A percentile compares a stretch with the other conserved stretches of the same genome.
These are phyloP conservation scores for Channa striata DNA, from an alignment of 2,797 vertebrate species.

Conservation along the genomic window DNA sequence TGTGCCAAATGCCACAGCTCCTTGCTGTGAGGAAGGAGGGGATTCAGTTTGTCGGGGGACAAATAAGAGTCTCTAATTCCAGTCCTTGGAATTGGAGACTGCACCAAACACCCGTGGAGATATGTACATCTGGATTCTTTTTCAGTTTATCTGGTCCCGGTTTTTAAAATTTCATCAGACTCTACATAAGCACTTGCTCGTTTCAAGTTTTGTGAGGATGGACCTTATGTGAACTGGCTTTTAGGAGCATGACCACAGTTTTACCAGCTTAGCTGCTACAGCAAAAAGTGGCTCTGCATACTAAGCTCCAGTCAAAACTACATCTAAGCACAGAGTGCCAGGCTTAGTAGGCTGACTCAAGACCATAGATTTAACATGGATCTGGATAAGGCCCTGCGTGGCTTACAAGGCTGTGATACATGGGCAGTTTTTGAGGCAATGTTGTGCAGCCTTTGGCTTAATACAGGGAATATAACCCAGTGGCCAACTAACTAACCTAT, in stretches of 20 bases:
- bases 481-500: conserved; percentile 28
- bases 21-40: conserved; percentile 11
- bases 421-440: conserved; percentile 71
- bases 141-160: conserved; percentile 26
- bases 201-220: conserved; percentile 44
- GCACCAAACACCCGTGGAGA: conserved; percentile 37
- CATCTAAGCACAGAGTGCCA: conserved; percentile 47
- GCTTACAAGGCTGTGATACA: conserved; percentile 57
- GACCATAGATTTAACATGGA: conserved; percentile 31
- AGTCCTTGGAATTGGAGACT: no score
- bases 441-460: conserved; percentile 63
- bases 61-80: conserved; percentile 27
- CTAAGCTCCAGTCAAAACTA: conserved; percentile 39
- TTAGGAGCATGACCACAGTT: conserved; percentile 47
- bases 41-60: conserved; percentile 34
- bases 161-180: conserved; percentile 18
- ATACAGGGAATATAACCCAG: conserved; percentile 39
- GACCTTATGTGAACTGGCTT: conserved; percentile 43
- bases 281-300: conserved; percentile 43
- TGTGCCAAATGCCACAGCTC: conserved; percentile 44
- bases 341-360: conserved; percentile 36
- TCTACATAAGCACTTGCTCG: conserved; percentile 43
- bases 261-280: conserved; percentile 23
- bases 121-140: conserved; percentile 43
- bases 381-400: conserved; percentile 61